Conservation (phyloP, 2,113 vertebrate genomes). For the Aegithalos caudatus region DNA sequence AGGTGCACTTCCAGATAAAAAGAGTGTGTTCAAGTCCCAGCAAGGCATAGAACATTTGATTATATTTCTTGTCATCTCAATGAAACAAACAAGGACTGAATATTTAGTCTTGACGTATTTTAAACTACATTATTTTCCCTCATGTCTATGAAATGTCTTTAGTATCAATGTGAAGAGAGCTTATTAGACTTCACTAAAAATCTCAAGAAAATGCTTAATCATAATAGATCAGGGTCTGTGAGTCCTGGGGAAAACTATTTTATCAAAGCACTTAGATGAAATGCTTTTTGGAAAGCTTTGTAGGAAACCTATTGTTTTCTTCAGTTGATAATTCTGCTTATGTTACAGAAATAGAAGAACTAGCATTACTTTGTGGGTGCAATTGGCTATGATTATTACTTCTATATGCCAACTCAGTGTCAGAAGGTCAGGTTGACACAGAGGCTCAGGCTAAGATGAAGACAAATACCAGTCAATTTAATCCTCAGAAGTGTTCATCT, state of each 20-base stretch:
- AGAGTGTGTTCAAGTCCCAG: neutral
- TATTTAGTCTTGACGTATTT: slow-evolving; percentile 34
- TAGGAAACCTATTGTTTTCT: neutral
- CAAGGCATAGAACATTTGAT: neutral
- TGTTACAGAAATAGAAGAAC: neutral
- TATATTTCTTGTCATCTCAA: neutral
- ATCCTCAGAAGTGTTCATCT: neutral
- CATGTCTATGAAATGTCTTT: neutral
- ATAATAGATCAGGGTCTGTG: neutral
- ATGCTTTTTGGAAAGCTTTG: neutral
- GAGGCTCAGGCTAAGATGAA: neutral
- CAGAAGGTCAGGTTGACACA: neutral
- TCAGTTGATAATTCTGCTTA: neutral
- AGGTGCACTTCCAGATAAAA: neutral
- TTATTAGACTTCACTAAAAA: neutral
- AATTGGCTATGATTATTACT: neutral
- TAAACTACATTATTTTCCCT: neutral
- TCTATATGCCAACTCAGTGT: neutral
- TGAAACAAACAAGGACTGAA: neutral
- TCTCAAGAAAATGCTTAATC: neutral
- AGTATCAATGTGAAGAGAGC: neutral
- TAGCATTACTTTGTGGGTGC: neutral
- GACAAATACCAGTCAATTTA: neutral
- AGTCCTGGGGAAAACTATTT: neutral
- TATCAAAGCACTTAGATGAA: neutral